A percentile compares a stretch with the other conserved stretches of the same genome.
phyloP scores from a whole-genome alignment of 2,113 vertebrate species.

The Anhinga rufa region DNA sequence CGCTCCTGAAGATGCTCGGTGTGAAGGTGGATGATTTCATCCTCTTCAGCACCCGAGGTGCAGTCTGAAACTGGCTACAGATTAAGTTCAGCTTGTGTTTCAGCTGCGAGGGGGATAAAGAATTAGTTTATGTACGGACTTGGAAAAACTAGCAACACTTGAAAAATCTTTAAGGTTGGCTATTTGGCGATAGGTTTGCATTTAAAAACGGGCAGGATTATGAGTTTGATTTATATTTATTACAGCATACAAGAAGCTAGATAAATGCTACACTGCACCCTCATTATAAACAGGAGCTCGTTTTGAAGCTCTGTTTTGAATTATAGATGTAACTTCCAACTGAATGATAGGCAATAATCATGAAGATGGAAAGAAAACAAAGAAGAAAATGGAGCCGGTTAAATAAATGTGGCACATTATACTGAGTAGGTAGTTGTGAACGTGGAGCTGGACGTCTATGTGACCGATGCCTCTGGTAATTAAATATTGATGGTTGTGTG shows the following conservation, averaged over 20 bases:
- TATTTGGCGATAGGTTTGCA: neutral
- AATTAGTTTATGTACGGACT: neutral
- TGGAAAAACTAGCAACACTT: neutral
- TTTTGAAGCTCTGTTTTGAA: neutral
- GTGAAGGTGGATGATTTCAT: neutral
- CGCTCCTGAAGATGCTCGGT: neutral
- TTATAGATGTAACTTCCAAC: constrained; percentile 33
- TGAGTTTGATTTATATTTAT: neutral
- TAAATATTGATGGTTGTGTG: neutral
- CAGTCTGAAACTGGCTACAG: neutral
- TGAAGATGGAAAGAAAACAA: neutral
- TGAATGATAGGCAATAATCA: neutral
- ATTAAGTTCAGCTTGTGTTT: neutral
- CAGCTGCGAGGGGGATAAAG: neutral
- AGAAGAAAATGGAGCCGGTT: neutral
- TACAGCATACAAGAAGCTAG: neutral
- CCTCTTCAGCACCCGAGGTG: neutral
- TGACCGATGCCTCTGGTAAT: neutral
- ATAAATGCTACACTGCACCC: neutral
- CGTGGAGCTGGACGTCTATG: neutral
- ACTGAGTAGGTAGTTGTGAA: neutral
- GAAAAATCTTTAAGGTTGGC: neutral
- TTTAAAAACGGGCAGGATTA: neutral
- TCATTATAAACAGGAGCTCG: neutral
- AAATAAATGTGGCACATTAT: neutral